Conservation (phyloP, 2,797 vertebrate genomes). For the Glyptemys insculpta region DNA sequence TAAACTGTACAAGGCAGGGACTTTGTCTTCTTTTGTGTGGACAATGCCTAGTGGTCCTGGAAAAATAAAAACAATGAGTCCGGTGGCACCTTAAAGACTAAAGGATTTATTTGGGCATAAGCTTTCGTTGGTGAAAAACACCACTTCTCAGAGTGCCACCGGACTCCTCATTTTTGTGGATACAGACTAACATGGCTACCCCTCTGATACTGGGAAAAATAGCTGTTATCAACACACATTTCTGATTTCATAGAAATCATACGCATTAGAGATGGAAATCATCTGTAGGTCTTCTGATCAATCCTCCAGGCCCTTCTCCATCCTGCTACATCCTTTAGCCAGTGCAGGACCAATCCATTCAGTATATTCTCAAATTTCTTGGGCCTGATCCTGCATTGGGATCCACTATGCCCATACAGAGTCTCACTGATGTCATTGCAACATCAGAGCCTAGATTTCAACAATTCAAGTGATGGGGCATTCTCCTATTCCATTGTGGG, state of each 20-base stretch:
- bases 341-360: neutral
- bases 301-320: neutral
- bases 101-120: too few relatives aligned
- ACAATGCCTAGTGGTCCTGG: neutral
- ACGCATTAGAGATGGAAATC: neutral
- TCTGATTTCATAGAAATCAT: neutral
- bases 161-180: too few relatives aligned
- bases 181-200: too few relatives aligned
- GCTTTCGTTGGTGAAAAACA: too few relatives aligned
- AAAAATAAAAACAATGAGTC: too few relatives aligned
- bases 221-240: neutral
- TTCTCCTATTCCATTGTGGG: neutral
- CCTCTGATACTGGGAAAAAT: neutral
- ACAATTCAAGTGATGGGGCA: rapidly evolving
- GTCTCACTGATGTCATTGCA: neutral
- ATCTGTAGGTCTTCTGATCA: neutral
- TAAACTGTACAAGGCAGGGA: neutral
- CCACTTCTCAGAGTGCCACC: too few relatives aligned
- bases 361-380: neutral
- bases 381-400: neutral
- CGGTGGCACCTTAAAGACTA: too few relatives aligned
- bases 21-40: neutral
- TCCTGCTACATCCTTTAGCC: neutral
- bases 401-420: neutral
- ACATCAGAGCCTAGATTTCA: neutral